Evolutionary conservation across 2,888 invertebrate genomes (phyloP), one percentile per base, ranked within the genome.

Genomic region (Clanis bilineata): DNA sequence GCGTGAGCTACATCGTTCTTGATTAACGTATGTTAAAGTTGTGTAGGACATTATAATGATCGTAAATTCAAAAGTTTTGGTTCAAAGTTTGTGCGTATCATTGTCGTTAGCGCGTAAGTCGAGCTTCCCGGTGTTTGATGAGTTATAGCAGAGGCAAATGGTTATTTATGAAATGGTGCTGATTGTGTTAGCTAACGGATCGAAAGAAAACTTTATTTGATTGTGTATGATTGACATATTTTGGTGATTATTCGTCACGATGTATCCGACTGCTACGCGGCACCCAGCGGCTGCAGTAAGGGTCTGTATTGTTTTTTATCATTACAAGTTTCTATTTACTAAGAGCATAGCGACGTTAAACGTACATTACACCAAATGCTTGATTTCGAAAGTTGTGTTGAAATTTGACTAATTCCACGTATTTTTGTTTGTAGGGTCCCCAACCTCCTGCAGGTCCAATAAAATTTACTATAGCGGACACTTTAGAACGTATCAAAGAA

Each of bases 401-500:
- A 51, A 18, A 21, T 9, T 18, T 15, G 28, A 18, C 10, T 51
- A 32, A 51, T 47, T 25, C 28, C 10, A 32, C 23, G 4, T 32
- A 28, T 51, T 32, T 51, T 51, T 51, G 32, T 15, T 76, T 67
- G 54, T 93, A 96, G 96, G 96, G 96, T 71, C 96, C 96, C 69
- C 96, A 96, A 69, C 97, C 97, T 80, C 95, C 97, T 65, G 95
- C 96, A 65, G 98, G 98, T 85, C 97, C 96, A 67, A 96, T 98
- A 82, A 98, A 98, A 92, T 97, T 98, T 90, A 97, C 98, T 63
- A 96, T 98, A 76, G 95, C 95, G 45, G 98, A 98, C 88, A 96
- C 97, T 63, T 96, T 98, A 91, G 98, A 98, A 90, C 94, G 98
- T 83, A 98, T 98, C 77, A 98, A 98, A 89, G 98, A 98, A 86